Percentiles rank a stretch among this genome's conserved stretches.
Conservation (phyloP, 2,888 invertebrate species). For the Eilema caniola region DNA sequence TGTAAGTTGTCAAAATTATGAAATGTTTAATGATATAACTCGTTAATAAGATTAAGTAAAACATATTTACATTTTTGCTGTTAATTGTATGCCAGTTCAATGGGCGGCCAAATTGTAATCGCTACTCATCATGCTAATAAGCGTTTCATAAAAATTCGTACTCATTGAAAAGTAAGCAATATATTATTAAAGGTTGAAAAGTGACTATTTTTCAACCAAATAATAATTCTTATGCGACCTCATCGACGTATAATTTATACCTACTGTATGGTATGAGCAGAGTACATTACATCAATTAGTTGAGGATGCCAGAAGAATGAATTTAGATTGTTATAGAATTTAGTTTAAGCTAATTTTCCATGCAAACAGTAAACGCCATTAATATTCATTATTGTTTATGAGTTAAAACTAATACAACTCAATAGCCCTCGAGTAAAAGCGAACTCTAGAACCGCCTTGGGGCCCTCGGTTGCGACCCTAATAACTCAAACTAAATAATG, state of each 20-base stretch:
- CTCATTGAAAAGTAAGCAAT: too few relatives aligned
- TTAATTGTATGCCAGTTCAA: too few relatives aligned
- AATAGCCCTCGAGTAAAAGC: slow-evolving; percentile 50
- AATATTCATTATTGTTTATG: slow-evolving; percentile 72
- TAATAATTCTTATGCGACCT: background rate
- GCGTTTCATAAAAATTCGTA: too few relatives aligned
- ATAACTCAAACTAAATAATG: slow-evolving; percentile 58
- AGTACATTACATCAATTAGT: slow-evolving; percentile 24
- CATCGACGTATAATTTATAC: background rate
- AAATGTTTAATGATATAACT: too few relatives aligned
- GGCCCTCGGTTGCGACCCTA: slow-evolving; percentile 42
- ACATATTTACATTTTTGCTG: too few relatives aligned
- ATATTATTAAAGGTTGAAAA: background rate
- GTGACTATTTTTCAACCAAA: background rate
- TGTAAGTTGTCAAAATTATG: too few relatives aligned
- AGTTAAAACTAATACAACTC: slow-evolving; percentile 67
- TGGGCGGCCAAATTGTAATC: too few relatives aligned
- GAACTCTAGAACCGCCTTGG: slow-evolving; percentile 36
- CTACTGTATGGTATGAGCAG: background rate
- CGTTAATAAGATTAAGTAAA: too few relatives aligned
- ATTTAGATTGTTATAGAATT: too few relatives aligned
- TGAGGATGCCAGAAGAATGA: background rate
- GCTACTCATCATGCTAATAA: too few relatives aligned
- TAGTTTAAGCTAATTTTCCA: slow-evolving; percentile 50
- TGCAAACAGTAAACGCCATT: slow-evolving; percentile 55